A percentile compares a stretch with the other conserved stretches of the same genome.
Evolutionary conservation across 2,797 vertebrate genomes (phyloP).

Genomic region (Rhinella marina): DNA sequence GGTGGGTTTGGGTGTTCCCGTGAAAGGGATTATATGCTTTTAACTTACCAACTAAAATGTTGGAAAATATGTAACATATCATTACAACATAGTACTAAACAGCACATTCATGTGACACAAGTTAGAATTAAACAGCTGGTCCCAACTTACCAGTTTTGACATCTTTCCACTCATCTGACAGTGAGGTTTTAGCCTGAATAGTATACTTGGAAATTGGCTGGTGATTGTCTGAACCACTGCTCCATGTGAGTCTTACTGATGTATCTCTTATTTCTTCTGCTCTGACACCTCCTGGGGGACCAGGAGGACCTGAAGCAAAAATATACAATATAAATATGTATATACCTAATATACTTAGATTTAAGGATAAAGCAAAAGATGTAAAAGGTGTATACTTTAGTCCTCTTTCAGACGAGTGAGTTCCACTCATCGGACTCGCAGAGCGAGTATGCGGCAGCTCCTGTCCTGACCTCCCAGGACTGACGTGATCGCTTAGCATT

Average conservation of each 20-base stretch:
- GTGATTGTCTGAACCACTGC: slow-evolving; percentile 93
- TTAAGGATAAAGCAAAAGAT: too few relatives aligned
- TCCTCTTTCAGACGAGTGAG: too few relatives aligned
- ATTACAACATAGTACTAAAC: neutral
- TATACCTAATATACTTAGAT: too few relatives aligned
- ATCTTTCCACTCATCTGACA: slow-evolving; percentile 87
- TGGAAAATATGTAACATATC: too few relatives aligned
- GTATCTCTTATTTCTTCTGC: slow-evolving; percentile 83
- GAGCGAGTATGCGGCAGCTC: too few relatives aligned
- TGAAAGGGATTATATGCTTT: too few relatives aligned
- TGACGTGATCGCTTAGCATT: too few relatives aligned
- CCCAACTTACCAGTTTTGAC: slow-evolving; percentile 83
- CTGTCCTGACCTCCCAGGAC: too few relatives aligned
- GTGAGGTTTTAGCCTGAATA: slow-evolving; percentile 85
- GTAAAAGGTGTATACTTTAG: too few relatives aligned
- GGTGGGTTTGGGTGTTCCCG: too few relatives aligned
- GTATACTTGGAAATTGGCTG: slow-evolving; percentile 96
- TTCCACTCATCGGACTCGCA: too few relatives aligned
- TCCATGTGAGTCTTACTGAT: slow-evolving; percentile 87
- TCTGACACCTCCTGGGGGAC: slow-evolving; percentile 89
- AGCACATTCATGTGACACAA: neutral
- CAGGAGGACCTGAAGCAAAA: slow-evolving; percentile 85
- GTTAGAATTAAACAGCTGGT: neutral
- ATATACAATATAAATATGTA: neutral
- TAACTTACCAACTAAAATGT: too few relatives aligned